phyloP scores from a whole-genome alignment of 2,888 invertebrate species.

The Metalampra italica region DNA sequence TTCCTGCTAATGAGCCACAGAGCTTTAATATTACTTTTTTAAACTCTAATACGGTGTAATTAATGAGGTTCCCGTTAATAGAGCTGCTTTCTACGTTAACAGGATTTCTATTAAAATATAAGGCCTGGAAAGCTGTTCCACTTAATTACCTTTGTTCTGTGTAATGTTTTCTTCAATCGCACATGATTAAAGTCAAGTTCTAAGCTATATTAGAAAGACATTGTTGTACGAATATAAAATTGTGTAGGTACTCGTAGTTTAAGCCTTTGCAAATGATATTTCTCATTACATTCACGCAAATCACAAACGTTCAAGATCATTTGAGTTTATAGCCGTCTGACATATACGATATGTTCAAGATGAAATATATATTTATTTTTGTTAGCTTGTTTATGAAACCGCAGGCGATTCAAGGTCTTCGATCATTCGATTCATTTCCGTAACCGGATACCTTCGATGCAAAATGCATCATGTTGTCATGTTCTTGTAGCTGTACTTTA shows the following conservation, averaged over 20 bases:
- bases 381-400: constrained; percentile 33
- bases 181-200: too few species aligned
- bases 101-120: too few species aligned
- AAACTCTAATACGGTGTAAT: neutral
- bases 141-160: too few species aligned
- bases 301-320: neutral
- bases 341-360: neutral
- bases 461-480: constrained; percentile 27
- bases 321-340: neutral
- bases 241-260: too few species aligned
- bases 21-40: constrained; percentile 12
- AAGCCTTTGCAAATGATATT: too few species aligned
- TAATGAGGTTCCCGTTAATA: neutral
- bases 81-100: too few species aligned
- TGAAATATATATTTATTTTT: constrained; percentile 12
- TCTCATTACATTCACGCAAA: neutral
- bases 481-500: neutral
- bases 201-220: too few species aligned
- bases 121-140: too few species aligned
- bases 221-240: too few species aligned
- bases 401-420: constrained; percentile 47
- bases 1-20: constrained; percentile 20
- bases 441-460: constrained; percentile 42
- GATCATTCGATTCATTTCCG: constrained; percentile 56
- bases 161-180: too few species aligned